These are phyloP conservation scores for Caenorhabditis briggsae DNA, from an alignment of 1,140 invertebrate genomes.

Conservation along the genomic window DNA sequence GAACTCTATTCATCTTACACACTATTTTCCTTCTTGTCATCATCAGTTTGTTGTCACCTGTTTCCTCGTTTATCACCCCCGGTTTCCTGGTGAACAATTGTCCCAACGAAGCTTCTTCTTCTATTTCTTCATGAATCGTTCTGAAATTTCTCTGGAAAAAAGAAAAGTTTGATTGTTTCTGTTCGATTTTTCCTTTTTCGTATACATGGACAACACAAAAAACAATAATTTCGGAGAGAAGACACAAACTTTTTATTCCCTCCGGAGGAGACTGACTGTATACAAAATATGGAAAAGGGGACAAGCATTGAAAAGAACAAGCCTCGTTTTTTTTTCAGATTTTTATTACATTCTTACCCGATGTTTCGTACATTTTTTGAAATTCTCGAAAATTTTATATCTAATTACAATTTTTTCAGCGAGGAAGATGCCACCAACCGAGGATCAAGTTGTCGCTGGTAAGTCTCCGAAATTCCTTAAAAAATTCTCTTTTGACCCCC, in stretches of 20 bases:
- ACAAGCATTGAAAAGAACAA: not conserved
- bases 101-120: no score
- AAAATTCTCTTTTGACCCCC: not conserved
- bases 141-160: not conserved
- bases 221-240: slow-evolving; percentile 40
- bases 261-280: not conserved
- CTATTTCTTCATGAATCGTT: not conserved
- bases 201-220: not conserved
- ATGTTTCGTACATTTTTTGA: not conserved
- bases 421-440: slow-evolving; percentile 37
- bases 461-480: not conserved
- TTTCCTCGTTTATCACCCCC: slow-evolving; percentile 27
- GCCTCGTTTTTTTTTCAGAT: not conserved
- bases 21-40: slow-evolving; percentile 28
- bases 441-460: slow-evolving; percentile 51
- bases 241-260: not conserved
- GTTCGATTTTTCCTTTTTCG: not conserved
- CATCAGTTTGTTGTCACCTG: slow-evolving; percentile 38
- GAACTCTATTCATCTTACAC: not conserved
- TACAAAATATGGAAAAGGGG: slow-evolving; percentile 14
- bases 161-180: not conserved
- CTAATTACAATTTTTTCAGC: not conserved
- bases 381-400: not conserved
- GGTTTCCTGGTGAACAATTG: slow-evolving; percentile 7
- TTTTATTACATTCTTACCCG: not conserved